Evolutionary conservation across 2,888 invertebrate genomes (phyloP).

Genomic region (Drymonia ruficornis): DNA sequence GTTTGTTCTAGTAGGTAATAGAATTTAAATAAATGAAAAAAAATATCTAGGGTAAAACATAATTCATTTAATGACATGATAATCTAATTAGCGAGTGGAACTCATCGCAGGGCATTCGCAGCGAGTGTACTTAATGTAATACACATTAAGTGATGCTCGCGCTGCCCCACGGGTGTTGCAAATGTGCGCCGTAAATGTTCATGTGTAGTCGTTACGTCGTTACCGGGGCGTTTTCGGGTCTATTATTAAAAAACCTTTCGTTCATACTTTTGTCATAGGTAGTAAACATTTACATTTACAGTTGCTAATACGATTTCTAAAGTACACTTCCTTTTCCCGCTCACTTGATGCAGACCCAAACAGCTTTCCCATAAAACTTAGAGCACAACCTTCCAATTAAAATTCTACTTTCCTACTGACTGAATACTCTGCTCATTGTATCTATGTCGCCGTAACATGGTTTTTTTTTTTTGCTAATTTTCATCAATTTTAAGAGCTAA

Average conservation of each 20-base stretch:
- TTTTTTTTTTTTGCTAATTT: no score
- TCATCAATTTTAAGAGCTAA: no score
- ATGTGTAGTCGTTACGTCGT: not conserved
- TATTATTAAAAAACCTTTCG: not conserved
- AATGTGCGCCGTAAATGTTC: constrained; percentile 1
- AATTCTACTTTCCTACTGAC: constrained; percentile 65
- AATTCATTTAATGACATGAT: not conserved
- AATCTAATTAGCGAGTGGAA: not conserved
- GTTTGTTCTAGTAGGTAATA: no score
- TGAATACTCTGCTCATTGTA: constrained; percentile 49
- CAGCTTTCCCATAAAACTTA: constrained; percentile 71
- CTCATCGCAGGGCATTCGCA: not conserved
- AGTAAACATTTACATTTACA: no score
- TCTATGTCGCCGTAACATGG: no score
- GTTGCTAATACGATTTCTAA: no score
- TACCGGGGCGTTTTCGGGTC: not conserved
- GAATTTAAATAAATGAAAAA: no score
- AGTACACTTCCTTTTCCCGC: constrained; percentile 3
- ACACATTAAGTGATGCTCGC: not conserved
- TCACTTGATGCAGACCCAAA: constrained; percentile 55
- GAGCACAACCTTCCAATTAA: constrained; percentile 65
- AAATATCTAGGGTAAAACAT: no score
- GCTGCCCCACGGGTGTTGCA: constrained; percentile 7
- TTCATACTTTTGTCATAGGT: no score
- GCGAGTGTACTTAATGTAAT: constrained; percentile 1